phyloP scores from a whole-genome alignment of 2,113 vertebrate species.

The Penelope pileata region DNA sequence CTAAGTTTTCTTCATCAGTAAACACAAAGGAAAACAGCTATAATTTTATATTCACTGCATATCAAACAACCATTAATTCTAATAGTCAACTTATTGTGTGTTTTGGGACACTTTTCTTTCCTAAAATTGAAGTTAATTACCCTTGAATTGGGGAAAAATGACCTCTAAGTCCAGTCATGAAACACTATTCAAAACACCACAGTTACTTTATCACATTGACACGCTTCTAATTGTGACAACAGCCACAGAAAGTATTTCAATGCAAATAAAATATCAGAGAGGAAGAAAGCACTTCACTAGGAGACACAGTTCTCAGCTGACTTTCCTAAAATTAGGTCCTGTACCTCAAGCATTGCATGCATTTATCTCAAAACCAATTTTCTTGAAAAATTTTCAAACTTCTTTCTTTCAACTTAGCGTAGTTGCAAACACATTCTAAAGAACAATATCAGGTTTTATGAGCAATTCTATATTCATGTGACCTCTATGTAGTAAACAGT shows the following conservation, averaged over 20 bases:
- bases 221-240: not conserved
- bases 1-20: conserved; percentile 29
- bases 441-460: not conserved
- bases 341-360: too few relatives aligned
- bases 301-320: not conserved
- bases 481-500: not conserved
- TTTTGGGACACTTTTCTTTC: conserved; percentile 29
- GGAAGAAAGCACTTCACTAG: not conserved
- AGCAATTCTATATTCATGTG: not conserved
- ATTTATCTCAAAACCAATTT: not conserved
- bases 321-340: not conserved
- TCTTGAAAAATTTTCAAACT: not conserved
- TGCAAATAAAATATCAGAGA: not conserved
- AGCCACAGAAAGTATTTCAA: conserved; percentile 48
- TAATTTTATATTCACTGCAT: conserved; percentile 24
- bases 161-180: conserved; percentile 63
- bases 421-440: not conserved
- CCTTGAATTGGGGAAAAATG: conserved; percentile 57
- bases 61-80: conserved; percentile 48
- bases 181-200: conserved; percentile 56
- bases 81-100: conserved; percentile 18
- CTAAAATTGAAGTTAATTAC: conserved; percentile 24
- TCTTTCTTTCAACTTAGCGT: not conserved
- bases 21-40: conserved; percentile 5
- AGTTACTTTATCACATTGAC: conserved; percentile 34